Conservation (phyloP, 2,797 vertebrate species). For the Rhadinocentrus ornatus region DNA sequence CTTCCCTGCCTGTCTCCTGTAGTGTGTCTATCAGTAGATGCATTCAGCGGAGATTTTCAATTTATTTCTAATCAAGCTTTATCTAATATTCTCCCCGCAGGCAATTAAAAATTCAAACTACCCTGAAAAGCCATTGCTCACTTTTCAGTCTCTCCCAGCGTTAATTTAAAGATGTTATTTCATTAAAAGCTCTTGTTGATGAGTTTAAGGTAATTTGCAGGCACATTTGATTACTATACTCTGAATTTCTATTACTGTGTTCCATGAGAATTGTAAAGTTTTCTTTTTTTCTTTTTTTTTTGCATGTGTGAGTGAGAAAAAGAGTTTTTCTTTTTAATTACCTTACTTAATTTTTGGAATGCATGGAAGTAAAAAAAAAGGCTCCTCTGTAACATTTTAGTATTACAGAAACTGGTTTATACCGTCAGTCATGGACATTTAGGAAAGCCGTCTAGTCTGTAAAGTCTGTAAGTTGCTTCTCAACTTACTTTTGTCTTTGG, state of each 20-base stretch:
- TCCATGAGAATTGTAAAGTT: slow-evolving; percentile 32
- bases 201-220: slow-evolving; percentile 82
- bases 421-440: not conserved
- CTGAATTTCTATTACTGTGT: slow-evolving; percentile 58
- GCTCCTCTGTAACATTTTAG: not conserved
- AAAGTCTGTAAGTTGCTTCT: no score
- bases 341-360: slow-evolving; percentile 8
- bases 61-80: slow-evolving; percentile 89
- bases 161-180: slow-evolving; percentile 87
- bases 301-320: not conserved
- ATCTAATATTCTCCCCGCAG: slow-evolving; percentile 88
- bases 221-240: slow-evolving; percentile 82
- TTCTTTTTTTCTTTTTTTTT: slow-evolving; percentile 6
- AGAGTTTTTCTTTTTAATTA: slow-evolving; percentile 1
- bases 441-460: not conserved
- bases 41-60: slow-evolving; percentile 86
- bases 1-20: slow-evolving; percentile 73
- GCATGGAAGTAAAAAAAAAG: slow-evolving; percentile 8
- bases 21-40: slow-evolving; percentile 81
- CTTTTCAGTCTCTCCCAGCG: slow-evolving; percentile 82
- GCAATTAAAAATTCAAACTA: slow-evolving; percentile 88
- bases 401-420: not conserved
- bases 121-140: slow-evolving; percentile 86
- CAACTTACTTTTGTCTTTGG: no score
- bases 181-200: slow-evolving; percentile 87